Evolutionary conservation across 1,140 invertebrate genomes (phyloP), one percentile per base, ranked within the genome.

Genomic region (Cardiocondyla obscurior): DNA sequence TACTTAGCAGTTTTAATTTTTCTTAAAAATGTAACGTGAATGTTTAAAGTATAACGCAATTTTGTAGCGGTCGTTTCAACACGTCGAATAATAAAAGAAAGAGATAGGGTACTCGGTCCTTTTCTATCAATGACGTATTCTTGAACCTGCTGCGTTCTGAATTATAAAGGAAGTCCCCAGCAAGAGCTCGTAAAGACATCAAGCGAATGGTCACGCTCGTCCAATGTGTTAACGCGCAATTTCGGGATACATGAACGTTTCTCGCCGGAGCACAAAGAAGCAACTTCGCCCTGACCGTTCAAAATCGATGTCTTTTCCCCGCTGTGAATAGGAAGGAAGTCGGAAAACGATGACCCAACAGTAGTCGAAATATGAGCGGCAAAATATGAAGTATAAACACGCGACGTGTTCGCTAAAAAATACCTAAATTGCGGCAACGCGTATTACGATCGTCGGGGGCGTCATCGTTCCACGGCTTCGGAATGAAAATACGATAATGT

Each of bases 241-340:
- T 93, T 92, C 86, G 84, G 89, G 88, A 77, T 89, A 91, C 76
- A 93, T 91, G 90, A 93, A 88, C 88, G 85, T 84, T 83, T 90
- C 90, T 55, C 89, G 46, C 84, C 84, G 53, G 85, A 85, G 6
- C 14, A 79, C 57, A 70, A 79, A 79, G 39, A 65, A 55, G 22
- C 58, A 51, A 83, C 25, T 46, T 70, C 42, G 60, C 39, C 39
- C 25, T 44, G 19, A 55, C 16, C 14, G 33, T 12, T 53, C 36
- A 7, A n/a, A 39, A 44, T 6, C 3, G 30, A 33, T 44, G 57
- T 19, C 49, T 53, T 28, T 22, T 19, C 64, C 64, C 64, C 33
- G 64, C 62, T 74, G 85, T 25, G 83, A 39, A 6, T 25, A 10
- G 7, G n/a, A 28, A 72, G 30, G n/a, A 79, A 73, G 10, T 30